A percentile compares a stretch with the other conserved stretches of the same genome.
phyloP scores from a whole-genome alignment of 2,888 invertebrate species.

The Hipparchia semele region DNA sequence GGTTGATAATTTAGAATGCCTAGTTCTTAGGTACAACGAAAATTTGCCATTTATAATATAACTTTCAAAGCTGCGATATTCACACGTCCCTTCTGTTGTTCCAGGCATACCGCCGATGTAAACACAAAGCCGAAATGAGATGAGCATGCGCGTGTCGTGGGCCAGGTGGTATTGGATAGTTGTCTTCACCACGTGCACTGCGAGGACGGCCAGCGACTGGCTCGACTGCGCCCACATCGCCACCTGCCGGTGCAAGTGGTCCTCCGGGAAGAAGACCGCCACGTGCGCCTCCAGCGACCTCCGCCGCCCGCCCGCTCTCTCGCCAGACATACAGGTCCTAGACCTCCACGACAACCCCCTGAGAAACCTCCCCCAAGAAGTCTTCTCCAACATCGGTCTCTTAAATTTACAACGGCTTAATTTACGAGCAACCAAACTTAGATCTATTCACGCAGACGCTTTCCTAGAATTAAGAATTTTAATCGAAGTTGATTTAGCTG shows the following conservation, averaged over 20 bases:
- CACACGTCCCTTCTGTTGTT: conserved; percentile 59
- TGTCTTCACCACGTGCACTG: conserved; percentile 77
- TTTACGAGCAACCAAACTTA: conserved; percentile 88
- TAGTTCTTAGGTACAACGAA: too few species aligned
- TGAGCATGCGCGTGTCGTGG: conserved; percentile 83
- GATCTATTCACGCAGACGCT: conserved; percentile 91
- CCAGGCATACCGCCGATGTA: conserved; percentile 78
- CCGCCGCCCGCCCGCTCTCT: conserved; percentile 87
- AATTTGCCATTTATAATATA: too few species aligned
- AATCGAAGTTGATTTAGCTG: conserved; percentile 93
- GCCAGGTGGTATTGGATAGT: conserved; percentile 81
- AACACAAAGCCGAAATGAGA: conserved; percentile 79
- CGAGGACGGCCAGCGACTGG: conserved; percentile 87
- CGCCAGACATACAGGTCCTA: conserved; percentile 85
- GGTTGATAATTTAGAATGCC: too few species aligned
- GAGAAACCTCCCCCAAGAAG: conserved; percentile 88
- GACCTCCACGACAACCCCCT: conserved; percentile 93
- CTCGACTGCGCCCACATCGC: conserved; percentile 93
- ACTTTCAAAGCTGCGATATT: background rate
- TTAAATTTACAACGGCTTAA: conserved; percentile 93
- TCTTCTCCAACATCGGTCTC: conserved; percentile 90
- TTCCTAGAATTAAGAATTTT: conserved; percentile 93
- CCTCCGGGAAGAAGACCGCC: conserved; percentile 94
- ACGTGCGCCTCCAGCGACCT: conserved; percentile 92
- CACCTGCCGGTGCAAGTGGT: conserved; percentile 96